Evolutionary conservation across 2,797 vertebrate species (phyloP).

Genomic region (Brachyalestes nurse): DNA sequence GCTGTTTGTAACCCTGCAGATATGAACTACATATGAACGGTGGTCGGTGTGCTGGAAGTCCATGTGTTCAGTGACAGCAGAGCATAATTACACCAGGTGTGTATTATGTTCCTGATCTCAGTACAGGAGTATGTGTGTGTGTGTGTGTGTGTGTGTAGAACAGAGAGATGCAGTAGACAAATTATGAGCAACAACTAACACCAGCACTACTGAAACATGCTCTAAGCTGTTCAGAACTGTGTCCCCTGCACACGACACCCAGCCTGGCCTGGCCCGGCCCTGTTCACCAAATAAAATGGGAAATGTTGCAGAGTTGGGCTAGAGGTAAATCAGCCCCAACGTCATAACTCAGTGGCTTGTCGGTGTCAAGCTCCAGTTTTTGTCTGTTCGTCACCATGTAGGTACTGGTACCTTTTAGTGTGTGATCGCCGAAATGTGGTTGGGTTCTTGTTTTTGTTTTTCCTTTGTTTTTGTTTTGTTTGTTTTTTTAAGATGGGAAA

Average conservation of each 20-base stretch:
- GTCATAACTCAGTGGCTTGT: slow-evolving; percentile 23
- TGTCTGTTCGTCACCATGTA: slow-evolving; percentile 79
- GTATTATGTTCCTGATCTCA: not conserved
- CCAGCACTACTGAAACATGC: not conserved
- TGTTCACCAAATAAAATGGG: not conserved
- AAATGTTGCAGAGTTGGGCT: not conserved
- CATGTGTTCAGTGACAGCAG: not conserved
- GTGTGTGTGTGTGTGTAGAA: not conserved
- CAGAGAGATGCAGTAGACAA: not conserved
- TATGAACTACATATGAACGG: not conserved
- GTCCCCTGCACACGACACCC: too few species aligned
- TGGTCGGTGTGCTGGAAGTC: not conserved
- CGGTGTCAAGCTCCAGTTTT: slow-evolving; percentile 7
- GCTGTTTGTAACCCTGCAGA: not conserved
- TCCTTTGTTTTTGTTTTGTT: not conserved
- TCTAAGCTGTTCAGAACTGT: not conserved
- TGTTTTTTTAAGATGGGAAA: slow-evolving; percentile 79
- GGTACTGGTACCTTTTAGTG: slow-evolving; percentile 87
- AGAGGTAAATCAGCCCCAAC: not conserved
- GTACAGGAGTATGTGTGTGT: not conserved
- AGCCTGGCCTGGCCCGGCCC: not conserved
- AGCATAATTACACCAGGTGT: not conserved
- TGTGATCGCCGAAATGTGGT: slow-evolving; percentile 4
- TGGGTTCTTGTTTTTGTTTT: not conserved
- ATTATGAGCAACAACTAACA: too few species aligned